Percentiles rank a stretch among this genome's conserved stretches.
phyloP scores from a whole-genome alignment of 2,113 vertebrate species.

The Nycticryphes semicollaris region DNA sequence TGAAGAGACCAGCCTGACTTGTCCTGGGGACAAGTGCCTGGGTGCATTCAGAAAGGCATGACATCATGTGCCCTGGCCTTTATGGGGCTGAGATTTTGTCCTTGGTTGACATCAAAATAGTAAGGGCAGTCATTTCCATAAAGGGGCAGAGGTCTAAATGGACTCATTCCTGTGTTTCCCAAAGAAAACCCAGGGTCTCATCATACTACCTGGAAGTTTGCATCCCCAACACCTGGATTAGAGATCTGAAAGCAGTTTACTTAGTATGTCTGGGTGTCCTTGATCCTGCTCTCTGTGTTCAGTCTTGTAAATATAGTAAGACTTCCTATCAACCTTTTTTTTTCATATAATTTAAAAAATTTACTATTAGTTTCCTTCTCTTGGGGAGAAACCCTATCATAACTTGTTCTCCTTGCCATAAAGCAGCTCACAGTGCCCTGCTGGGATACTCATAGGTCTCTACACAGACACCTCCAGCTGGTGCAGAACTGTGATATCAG shows the following conservation, averaged over 20 bases:
- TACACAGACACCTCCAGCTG: background rate
- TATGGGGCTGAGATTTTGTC: background rate
- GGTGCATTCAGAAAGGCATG: background rate
- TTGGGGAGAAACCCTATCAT: rapidly evolving
- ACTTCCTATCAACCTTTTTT: background rate
- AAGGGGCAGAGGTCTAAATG: background rate
- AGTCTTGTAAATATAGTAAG: background rate
- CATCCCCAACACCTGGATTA: background rate
- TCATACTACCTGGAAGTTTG: background rate
- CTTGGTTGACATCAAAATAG: background rate
- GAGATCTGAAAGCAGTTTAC: background rate
- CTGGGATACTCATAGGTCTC: background rate
- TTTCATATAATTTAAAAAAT: background rate
- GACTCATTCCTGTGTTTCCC: background rate
- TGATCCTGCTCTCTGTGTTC: background rate
- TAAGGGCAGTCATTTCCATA: background rate
- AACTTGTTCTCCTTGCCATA: background rate
- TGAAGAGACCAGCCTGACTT: background rate
- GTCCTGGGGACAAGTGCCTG: background rate
- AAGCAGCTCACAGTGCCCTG: background rate
- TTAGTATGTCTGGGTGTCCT: background rate
- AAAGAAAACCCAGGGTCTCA: background rate
- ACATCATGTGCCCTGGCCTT: background rate
- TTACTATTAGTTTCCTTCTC: background rate
- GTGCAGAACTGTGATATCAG: background rate